These are phyloP conservation scores for Tragelaphus strepsiceros DNA, from an alignment of 2,113 vertebrate species.

Conservation along the genomic window DNA sequence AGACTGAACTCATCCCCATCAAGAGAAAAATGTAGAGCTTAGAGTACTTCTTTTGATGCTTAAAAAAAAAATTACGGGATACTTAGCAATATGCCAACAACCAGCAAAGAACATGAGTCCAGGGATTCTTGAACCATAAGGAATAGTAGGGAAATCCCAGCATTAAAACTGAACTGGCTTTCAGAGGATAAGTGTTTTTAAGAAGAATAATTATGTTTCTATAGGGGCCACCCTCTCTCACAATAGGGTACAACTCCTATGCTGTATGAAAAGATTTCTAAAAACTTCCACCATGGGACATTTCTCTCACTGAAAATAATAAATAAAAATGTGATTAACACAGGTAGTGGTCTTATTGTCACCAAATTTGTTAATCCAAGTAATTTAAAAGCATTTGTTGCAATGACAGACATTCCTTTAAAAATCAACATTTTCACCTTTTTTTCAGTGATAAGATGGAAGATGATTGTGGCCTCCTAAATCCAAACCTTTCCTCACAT, in stretches of 20 bases:
- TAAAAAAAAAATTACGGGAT: neutral
- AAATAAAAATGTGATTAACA: neutral
- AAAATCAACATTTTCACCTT: conserved; percentile 24
- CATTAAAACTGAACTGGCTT: neutral
- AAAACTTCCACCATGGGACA: conserved; percentile 9
- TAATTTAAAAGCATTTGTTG: conserved; percentile 23
- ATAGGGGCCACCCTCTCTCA: neutral
- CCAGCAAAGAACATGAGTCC: neutral
- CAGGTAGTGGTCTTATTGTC: neutral
- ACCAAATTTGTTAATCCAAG: conserved; percentile 10
- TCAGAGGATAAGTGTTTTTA: neutral
- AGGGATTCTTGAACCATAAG: neutral
- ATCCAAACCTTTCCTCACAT: neutral
- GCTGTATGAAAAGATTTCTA: neutral
- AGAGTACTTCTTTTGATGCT: neutral
- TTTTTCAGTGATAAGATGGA: neutral
- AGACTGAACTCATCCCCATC: neutral
- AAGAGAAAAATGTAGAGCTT: neutral
- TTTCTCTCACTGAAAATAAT: conserved; percentile 3
- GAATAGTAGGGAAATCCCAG: neutral
- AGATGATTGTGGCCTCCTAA: neutral
- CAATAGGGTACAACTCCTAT: neutral
- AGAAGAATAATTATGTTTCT: neutral
- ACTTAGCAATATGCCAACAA: neutral
- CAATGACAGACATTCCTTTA: conserved; percentile 37